Percentiles rank a stretch among this genome's conserved stretches.
Evolutionary conservation across 2,797 vertebrate genomes (phyloP).

Genomic region (Myotis findleyi): DNA sequence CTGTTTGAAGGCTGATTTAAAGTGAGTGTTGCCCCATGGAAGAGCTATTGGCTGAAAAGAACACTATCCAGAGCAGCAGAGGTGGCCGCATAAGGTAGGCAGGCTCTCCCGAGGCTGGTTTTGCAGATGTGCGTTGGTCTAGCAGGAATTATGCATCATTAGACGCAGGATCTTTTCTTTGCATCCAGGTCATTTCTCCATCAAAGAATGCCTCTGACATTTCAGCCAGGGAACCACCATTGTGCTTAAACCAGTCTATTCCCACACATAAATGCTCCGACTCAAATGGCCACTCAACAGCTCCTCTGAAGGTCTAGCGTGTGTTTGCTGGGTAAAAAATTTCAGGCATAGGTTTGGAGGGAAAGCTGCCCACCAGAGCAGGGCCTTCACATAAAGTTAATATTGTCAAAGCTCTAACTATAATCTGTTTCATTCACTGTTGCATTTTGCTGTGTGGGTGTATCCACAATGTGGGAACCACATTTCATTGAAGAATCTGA

Average conservation of each 20-base stretch:
- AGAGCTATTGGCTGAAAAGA: constrained; percentile 54
- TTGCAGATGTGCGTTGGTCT: constrained; percentile 5
- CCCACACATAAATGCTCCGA: constrained; percentile 51
- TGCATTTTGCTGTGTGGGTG: constrained; percentile 91
- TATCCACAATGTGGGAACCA: constrained; percentile 93
- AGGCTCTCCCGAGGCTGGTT: constrained; percentile 45
- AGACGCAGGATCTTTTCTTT: constrained; percentile 28
- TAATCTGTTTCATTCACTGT: constrained; percentile 88
- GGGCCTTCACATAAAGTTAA: constrained; percentile 85
- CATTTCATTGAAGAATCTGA: constrained; percentile 94
- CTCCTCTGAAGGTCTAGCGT: constrained; percentile 30
- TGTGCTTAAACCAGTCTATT: neutral
- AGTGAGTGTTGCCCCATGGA: constrained; percentile 66
- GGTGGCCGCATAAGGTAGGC: neutral
- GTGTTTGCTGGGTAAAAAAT: constrained; percentile 63
- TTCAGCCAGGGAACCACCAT: constrained; percentile 16
- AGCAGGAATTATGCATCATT: constrained; percentile 55
- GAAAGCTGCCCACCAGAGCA: constrained; percentile 79
- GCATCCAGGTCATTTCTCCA: constrained; percentile 1
- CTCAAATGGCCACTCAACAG: constrained; percentile 9
- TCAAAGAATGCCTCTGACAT: neutral
- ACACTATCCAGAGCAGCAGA: neutral
- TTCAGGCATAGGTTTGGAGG: constrained; percentile 71
- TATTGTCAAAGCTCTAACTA: constrained; percentile 81
- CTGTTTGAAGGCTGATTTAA: constrained; percentile 66